Percentiles rank a stretch among this genome's conserved stretches.
phyloP scores from a whole-genome alignment of 2,113 vertebrate species.

The Natator depressus region DNA sequence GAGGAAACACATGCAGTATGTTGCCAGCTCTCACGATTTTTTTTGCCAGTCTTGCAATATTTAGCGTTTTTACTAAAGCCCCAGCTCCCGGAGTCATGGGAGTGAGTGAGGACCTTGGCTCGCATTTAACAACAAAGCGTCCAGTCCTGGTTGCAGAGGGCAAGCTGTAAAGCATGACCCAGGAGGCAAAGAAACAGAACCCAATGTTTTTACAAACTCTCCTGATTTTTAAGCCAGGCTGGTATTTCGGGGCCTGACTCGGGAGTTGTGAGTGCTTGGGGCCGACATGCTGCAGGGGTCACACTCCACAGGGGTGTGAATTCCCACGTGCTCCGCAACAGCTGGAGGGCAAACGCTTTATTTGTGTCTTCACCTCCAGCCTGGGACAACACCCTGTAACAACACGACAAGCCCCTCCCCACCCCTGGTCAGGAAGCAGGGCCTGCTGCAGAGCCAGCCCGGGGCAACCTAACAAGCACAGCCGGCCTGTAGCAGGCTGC shows the following conservation, averaged over 20 bases:
- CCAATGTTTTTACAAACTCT: background rate
- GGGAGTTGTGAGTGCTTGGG: background rate
- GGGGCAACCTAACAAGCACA: no score
- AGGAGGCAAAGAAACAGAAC: fast-evolving
- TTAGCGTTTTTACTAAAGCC: background rate
- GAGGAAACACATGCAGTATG: no score
- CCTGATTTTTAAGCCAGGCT: background rate
- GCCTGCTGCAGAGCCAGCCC: no score
- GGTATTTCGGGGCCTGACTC: background rate
- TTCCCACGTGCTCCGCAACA: background rate
- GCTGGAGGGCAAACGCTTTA: background rate
- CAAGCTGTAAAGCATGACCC: background rate
- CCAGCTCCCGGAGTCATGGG: fast-evolving
- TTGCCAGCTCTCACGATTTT: no score
- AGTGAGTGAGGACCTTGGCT: background rate
- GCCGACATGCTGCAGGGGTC: background rate
- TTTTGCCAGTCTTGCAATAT: no score
- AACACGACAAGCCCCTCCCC: background rate
- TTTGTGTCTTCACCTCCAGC: background rate
- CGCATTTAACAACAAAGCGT: background rate
- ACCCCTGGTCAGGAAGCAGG: no score
- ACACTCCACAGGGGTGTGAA: background rate
- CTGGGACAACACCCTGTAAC: background rate
- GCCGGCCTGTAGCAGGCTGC: no score
- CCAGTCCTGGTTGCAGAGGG: background rate